These are phyloP conservation scores for Chlamydotis undulata DNA, from an alignment of 2,113 vertebrate species.

Conservation along the genomic window DNA sequence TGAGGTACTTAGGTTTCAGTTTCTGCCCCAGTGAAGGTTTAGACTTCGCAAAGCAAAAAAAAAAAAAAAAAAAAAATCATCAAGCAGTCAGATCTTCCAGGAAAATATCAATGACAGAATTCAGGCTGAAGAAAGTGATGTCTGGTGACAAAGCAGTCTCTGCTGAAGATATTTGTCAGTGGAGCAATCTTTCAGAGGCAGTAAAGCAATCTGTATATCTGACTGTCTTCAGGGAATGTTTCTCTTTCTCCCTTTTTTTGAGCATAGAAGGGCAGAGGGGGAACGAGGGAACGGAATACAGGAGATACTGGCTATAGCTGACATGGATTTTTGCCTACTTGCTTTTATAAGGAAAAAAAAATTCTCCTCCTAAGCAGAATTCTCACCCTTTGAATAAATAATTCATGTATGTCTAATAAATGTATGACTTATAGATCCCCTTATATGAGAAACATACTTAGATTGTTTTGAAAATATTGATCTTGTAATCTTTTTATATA, in stretches of 20 bases:
- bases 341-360: not conserved
- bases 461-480: not conserved
- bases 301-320: not conserved
- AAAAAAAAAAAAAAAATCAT: not conserved
- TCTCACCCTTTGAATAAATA: not conserved
- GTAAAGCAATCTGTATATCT: not conserved
- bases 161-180: not conserved
- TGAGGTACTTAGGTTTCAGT: not conserved
- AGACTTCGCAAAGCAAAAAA: not conserved
- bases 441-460: not conserved
- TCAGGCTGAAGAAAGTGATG: not conserved
- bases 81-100: not conserved
- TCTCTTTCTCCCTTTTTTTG: not conserved
- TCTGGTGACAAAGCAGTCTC: not conserved
- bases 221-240: not conserved
- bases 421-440: not conserved
- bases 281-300: not conserved
- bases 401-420: not conserved
- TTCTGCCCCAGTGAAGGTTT: not conserved
- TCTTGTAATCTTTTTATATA: not conserved
- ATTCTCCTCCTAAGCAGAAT: not conserved
- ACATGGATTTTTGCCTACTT: not conserved
- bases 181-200: not conserved
- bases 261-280: not conserved
- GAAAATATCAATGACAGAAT: not conserved